These are phyloP conservation scores for Actenoides lindsayi DNA, from an alignment of 2,113 vertebrate species.

Conservation along the genomic window DNA sequence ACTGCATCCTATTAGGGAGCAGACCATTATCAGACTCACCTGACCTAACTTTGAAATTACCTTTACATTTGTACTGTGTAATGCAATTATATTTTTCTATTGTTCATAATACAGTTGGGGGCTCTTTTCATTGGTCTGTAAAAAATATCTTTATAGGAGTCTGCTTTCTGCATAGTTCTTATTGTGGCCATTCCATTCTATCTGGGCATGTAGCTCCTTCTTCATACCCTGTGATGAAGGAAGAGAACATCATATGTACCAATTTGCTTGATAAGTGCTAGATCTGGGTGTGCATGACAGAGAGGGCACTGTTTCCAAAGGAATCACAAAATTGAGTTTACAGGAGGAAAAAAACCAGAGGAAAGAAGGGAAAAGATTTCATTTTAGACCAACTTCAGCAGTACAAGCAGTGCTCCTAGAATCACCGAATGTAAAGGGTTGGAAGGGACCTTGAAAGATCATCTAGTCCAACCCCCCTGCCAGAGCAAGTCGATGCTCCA, in stretches of 20 bases:
- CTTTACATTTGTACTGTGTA: neutral
- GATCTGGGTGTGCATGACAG: neutral
- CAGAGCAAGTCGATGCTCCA: neutral
- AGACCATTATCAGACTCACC: neutral
- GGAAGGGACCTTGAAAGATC: too few relatives aligned
- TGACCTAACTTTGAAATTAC: neutral
- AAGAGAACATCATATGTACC: constrained; percentile 4
- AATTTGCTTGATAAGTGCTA: constrained; percentile 15
- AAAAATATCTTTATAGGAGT: neutral
- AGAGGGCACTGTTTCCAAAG: constrained; percentile 15
- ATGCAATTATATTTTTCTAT: neutral
- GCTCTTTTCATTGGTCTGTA: neutral
- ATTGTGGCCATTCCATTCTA: neutral
- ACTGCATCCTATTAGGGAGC: neutral
- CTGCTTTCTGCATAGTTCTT: neutral
- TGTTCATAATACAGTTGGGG: neutral
- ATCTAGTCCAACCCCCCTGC: too few relatives aligned
- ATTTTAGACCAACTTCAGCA: neutral
- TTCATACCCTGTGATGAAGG: constrained; percentile 22
- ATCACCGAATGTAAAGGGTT: too few relatives aligned
- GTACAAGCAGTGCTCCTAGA: neutral
- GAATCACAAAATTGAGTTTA: neutral
- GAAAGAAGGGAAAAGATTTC: neutral
- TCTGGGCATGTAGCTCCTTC: neutral
- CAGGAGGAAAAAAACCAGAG: neutral